Conservation (phyloP, 2,797 vertebrate genomes). For the Acipenser oxyrinchus region DNA sequence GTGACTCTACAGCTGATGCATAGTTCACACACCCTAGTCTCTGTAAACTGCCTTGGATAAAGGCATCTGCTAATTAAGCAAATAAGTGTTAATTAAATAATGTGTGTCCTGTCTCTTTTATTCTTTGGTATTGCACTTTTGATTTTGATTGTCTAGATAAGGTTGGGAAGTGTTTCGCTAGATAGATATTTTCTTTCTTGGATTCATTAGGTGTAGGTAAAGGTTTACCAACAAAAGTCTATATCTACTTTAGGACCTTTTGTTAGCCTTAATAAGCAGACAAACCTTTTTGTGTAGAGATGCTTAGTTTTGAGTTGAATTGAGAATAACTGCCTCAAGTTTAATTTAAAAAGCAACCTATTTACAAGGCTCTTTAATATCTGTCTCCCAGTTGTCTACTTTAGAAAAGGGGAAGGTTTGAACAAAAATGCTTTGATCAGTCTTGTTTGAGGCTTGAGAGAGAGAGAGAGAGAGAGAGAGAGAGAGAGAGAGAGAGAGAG, state of each 20-base stretch:
- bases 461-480: constrained; percentile 14
- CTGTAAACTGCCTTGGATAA: too few species aligned
- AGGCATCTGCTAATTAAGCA: too few species aligned
- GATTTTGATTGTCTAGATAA: too few species aligned
- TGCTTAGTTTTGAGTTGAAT: neutral
- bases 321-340: neutral
- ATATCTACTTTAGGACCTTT: neutral
- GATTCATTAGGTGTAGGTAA: too few species aligned
- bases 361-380: neutral
- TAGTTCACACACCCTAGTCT: too few species aligned
- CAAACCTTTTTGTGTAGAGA: neutral
- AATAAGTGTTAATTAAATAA: too few species aligned
- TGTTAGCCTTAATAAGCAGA: neutral
- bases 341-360: neutral
- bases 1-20: too few species aligned
- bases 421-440: constrained; percentile 47
- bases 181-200: too few species aligned
- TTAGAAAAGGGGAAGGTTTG: constrained; percentile 36
- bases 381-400: constrained; percentile 24
- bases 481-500: constrained; percentile 32
- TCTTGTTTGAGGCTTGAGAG: constrained; percentile 45
- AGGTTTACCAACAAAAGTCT: neutral
- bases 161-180: too few species aligned
- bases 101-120: too few species aligned
- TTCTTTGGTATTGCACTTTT: too few species aligned